Evolutionary conservation across 1,140 invertebrate species (phyloP).

Genomic region (Caenorhabditis briggsae): DNA sequence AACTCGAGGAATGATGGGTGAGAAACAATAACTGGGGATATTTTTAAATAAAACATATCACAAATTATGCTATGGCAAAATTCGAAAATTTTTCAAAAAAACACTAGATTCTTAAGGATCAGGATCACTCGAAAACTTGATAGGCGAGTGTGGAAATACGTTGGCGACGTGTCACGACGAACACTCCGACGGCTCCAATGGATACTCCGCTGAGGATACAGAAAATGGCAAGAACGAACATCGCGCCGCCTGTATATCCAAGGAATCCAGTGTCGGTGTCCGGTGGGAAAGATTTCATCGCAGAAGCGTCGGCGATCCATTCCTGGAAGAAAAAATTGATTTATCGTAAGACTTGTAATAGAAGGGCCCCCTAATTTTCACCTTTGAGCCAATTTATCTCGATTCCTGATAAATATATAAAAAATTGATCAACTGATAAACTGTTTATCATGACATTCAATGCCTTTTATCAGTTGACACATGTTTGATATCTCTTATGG

Average conservation of each 20-base stretch:
- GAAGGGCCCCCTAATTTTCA: no score
- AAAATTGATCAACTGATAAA: no score
- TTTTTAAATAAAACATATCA: neutral
- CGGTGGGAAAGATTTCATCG: neutral
- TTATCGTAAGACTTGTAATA: neutral
- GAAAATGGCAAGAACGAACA: slow-evolving; percentile 68
- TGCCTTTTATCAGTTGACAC: no score
- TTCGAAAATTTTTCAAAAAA: no score
- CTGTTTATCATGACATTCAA: no score
- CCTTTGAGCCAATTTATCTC: no score
- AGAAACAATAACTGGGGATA: neutral
- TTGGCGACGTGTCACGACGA: slow-evolving; percentile 51
- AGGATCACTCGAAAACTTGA: slow-evolving; percentile 66
- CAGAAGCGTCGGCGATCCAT: slow-evolving; percentile 16
- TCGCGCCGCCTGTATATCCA: slow-evolving; percentile 66
- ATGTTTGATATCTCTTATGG: no score
- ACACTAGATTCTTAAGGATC: neutral
- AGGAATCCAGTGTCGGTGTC: slow-evolving; percentile 27
- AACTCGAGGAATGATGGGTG: slow-evolving; percentile 5
- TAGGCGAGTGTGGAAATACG: slow-evolving; percentile 65
- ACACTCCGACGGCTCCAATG: slow-evolving; percentile 59
- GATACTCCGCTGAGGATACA: slow-evolving; percentile 60
- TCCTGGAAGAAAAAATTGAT: slow-evolving; percentile 12
- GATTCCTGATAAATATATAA: no score
- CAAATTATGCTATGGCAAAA: neutral